phyloP scores from a whole-genome alignment of 2,113 vertebrate species.

The Mystacornis crossleyi region DNA sequence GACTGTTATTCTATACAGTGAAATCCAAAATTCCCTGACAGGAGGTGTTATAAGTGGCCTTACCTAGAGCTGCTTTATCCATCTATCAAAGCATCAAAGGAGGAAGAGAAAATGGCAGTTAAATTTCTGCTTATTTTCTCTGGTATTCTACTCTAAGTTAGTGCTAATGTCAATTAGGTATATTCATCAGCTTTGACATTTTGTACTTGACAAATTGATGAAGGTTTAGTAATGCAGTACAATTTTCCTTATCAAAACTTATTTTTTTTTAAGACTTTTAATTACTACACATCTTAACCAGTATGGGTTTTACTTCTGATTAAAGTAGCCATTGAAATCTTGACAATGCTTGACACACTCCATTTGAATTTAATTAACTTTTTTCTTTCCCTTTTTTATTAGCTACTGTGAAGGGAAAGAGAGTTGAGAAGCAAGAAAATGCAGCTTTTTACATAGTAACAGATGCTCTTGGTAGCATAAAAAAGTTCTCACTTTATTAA shows the following conservation, averaged over 20 bases:
- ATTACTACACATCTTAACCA: background rate
- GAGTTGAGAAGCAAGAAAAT: background rate
- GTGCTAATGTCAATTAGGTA: background rate
- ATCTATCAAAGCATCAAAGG: background rate
- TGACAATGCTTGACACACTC: conserved; percentile 28
- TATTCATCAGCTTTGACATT: conserved; percentile 25
- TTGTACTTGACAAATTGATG: conserved; percentile 15
- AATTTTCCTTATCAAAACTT: background rate
- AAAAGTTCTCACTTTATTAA: background rate
- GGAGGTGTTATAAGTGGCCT: background rate
- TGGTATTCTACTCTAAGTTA: background rate
- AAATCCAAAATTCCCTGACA: background rate
- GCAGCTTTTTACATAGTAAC: background rate
- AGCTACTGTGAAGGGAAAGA: background rate
- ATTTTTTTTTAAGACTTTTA: background rate
- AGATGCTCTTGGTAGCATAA: background rate
- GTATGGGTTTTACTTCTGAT: conserved; percentile 28
- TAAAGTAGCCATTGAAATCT: conserved; percentile 28
- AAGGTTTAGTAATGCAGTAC: background rate
- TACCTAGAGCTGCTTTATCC: background rate
- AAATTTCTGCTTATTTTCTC: background rate
- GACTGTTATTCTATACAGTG: background rate
- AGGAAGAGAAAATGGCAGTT: background rate
- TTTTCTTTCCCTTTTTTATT: background rate
- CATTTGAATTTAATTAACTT: conserved; percentile 52